A percentile compares a stretch with the other conserved stretches of the same genome.
Conservation (phyloP, 2,113 vertebrate genomes). For the Tylochromis polylepis region DNA sequence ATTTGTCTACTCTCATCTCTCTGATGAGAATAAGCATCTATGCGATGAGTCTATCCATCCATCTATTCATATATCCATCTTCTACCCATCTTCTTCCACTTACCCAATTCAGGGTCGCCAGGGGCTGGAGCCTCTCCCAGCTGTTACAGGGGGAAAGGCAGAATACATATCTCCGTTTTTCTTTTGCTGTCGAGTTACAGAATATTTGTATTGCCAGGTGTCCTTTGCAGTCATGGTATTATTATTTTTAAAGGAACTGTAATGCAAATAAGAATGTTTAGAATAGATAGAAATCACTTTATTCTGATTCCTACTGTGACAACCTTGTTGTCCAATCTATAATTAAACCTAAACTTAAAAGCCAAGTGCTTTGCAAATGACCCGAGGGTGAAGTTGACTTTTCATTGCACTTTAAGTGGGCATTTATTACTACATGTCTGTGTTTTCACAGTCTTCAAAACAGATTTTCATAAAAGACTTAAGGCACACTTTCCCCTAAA, state of each 20-base stretch:
- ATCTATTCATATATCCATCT: neutral
- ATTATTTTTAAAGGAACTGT: neutral
- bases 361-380: slow-evolving; percentile 50
- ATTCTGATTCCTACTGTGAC: neutral
- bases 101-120: neutral
- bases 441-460: slow-evolving; percentile 50
- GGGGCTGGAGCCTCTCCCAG: neutral
- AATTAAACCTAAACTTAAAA: slow-evolving; percentile 64
- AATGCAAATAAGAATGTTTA: neutral
- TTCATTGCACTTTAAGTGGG: slow-evolving; percentile 51
- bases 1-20: neutral
- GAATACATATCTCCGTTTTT: neutral
- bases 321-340: slow-evolving; percentile 45
- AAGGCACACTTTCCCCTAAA: slow-evolving; percentile 24
- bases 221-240: neutral
- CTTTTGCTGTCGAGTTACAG: neutral
- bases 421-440: slow-evolving; percentile 56
- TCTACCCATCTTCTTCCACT: neutral
- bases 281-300: neutral
- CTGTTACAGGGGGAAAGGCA: neutral
- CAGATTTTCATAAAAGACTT: slow-evolving; percentile 42
- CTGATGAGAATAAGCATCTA: neutral
- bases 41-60: neutral
- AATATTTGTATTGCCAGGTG: neutral
- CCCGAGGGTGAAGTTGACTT: slow-evolving; percentile 49